These are phyloP conservation scores for Leptothorax acervorum DNA, from an alignment of 2,888 invertebrate species.

Conservation along the genomic window DNA sequence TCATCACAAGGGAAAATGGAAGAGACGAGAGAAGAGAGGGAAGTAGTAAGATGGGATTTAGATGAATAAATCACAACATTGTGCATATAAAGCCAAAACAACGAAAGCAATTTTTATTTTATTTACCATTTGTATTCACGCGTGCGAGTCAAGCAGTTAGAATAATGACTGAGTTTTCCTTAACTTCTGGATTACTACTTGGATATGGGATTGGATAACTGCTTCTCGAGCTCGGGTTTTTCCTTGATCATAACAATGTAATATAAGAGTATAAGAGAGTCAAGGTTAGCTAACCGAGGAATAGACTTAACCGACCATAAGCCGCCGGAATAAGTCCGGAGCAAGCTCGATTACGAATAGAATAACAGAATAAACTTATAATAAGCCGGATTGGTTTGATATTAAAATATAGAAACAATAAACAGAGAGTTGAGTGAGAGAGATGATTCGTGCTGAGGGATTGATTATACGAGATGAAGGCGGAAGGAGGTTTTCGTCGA, in stretches of 20 bases:
- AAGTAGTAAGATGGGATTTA: slow-evolving; percentile 29
- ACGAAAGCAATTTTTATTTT: not conserved
- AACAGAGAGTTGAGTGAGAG: not conserved
- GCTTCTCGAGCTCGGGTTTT: not conserved
- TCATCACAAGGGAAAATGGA: not conserved
- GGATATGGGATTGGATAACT: not conserved
- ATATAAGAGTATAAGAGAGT: slow-evolving; percentile 3
- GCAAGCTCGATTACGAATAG: slow-evolving; percentile 18
- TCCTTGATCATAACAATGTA: not conserved
- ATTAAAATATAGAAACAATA: slow-evolving; percentile 5
- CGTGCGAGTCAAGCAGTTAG: not conserved
- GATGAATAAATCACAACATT: not conserved
- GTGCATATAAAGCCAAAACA: not conserved
- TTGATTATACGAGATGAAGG: not conserved
- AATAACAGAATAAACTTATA: not conserved
- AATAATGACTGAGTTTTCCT: not conserved
- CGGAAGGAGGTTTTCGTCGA: not conserved
- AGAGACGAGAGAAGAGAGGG: not conserved
- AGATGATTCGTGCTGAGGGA: not conserved
- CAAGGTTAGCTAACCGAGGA: not conserved
- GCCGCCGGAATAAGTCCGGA: not conserved
- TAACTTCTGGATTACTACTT: not conserved
- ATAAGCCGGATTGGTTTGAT: not conserved
- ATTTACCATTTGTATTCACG: not conserved
- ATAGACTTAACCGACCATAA: not conserved